These are phyloP conservation scores for Mamestra configurata DNA, from an alignment of 1,140 invertebrate genomes.

Conservation along the genomic window DNA sequence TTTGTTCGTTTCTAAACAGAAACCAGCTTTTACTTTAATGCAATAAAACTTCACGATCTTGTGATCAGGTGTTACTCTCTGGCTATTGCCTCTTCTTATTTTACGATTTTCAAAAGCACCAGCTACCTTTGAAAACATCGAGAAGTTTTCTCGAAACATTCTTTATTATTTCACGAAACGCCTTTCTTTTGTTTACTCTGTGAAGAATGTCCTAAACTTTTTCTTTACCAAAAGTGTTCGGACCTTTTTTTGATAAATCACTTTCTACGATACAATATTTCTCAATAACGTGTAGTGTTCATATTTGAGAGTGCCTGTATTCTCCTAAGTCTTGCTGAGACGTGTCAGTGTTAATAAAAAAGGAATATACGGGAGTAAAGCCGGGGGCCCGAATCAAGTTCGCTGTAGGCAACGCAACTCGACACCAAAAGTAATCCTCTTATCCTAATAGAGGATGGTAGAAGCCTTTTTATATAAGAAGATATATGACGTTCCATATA, in stretches of 20 bases:
- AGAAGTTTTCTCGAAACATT: neutral
- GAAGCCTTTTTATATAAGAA: slow-evolving; percentile 54
- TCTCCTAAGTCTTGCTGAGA: slow-evolving; percentile 35
- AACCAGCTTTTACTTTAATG: slow-evolving; percentile 13
- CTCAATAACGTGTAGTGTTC: slow-evolving; percentile 36
- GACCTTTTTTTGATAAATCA: slow-evolving; percentile 39
- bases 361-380: slow-evolving; percentile 42
- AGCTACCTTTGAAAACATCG: slow-evolving; percentile 5
- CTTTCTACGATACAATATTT: slow-evolving; percentile 32
- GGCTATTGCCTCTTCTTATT: slow-evolving; percentile 15
- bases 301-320: slow-evolving; percentile 24
- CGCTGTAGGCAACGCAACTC: slow-evolving; percentile 50
- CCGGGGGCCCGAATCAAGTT: slow-evolving; percentile 39
- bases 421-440: slow-evolving; percentile 57
- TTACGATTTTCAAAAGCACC: slow-evolving; percentile 35
- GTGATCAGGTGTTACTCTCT: slow-evolving; percentile 41
- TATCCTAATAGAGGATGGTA: slow-evolving; percentile 57
- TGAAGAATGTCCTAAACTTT: slow-evolving; percentile 35
- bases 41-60: slow-evolving; percentile 42
- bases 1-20: neutral
- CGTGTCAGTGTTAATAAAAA: slow-evolving; percentile 54
- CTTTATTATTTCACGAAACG: slow-evolving; percentile 13
- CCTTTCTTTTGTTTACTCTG: slow-evolving; percentile 6
- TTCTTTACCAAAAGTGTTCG: slow-evolving; percentile 22
- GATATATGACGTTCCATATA: slow-evolving; percentile 26